phyloP scores from a whole-genome alignment of 2,888 invertebrate species.

The Geotrupes spiniger region DNA sequence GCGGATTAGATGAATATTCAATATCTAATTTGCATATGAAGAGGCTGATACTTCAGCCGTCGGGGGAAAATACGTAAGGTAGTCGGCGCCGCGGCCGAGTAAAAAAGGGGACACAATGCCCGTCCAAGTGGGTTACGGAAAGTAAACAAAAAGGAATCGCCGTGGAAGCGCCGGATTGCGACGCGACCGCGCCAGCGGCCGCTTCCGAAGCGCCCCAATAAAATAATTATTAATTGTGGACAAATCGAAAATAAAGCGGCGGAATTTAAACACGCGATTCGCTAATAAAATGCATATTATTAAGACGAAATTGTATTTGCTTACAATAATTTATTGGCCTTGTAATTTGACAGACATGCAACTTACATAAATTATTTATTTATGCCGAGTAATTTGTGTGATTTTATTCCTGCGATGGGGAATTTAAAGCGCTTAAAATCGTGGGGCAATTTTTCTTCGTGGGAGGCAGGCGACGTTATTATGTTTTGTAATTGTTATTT shows the following conservation, averaged over 20 bases:
- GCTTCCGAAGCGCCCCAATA: no score
- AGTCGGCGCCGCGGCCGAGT: neutral
- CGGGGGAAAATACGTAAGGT: slow-evolving; percentile 1
- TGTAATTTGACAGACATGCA: slow-evolving; percentile 2
- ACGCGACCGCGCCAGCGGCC: no score
- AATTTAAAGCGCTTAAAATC: no score
- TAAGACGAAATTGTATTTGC: slow-evolving; percentile 12
- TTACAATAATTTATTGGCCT: slow-evolving; percentile 8
- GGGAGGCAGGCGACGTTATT: no score
- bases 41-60: slow-evolving; percentile 28
- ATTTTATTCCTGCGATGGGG: neutral
- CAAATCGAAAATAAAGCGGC: slow-evolving; percentile 2
- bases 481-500: no score
- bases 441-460: no score
- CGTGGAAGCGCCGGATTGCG: slow-evolving; percentile 17
- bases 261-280: slow-evolving; percentile 21
- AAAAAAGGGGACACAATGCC: slow-evolving; percentile 19
- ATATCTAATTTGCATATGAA: slow-evolving; percentile 45
- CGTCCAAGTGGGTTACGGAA: slow-evolving; percentile 17
- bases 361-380: slow-evolving; percentile 7
- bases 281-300: slow-evolving; percentile 25
- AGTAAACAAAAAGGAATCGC: slow-evolving; percentile 13
- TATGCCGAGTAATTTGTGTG: neutral
- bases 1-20: slow-evolving; percentile 46
- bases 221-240: slow-evolving; percentile 1